phyloP scores from a whole-genome alignment of 2,113 vertebrate genomes.

The Oryzias melastigma region DNA sequence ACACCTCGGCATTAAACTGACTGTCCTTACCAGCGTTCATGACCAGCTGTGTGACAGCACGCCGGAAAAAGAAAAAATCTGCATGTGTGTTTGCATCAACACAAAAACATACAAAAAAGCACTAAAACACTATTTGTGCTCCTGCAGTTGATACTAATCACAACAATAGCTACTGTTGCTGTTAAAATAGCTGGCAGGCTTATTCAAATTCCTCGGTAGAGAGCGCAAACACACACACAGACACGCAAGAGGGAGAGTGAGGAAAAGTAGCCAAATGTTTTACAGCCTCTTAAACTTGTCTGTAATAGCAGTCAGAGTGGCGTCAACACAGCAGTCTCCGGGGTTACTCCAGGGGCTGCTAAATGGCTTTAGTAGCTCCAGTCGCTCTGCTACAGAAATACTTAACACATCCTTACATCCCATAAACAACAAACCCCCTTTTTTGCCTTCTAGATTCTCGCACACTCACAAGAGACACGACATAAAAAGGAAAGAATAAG shows the following conservation, averaged over 20 bases:
- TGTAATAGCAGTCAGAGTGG: conserved; percentile 76
- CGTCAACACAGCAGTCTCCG: conserved; percentile 72
- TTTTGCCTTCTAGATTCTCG: conserved; percentile 11
- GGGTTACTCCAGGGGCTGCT: conserved; percentile 68
- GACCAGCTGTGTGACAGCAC: conserved; percentile 33
- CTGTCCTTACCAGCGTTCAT: conserved; percentile 24
- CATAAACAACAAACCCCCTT: conserved; percentile 63
- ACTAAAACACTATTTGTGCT: conserved; percentile 42
- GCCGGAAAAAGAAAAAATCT: conserved; percentile 3
- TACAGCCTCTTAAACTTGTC: conserved; percentile 75
- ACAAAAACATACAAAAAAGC: conserved; percentile 13
- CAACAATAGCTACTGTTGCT: conserved; percentile 41
- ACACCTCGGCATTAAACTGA: conserved; percentile 33
- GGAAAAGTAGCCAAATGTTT: conserved; percentile 73
- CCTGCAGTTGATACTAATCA: conserved; percentile 39
- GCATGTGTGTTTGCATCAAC: background rate
- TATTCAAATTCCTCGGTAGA: conserved; percentile 46
- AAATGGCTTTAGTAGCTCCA: conserved; percentile 74
- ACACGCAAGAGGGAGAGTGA: conserved; percentile 8
- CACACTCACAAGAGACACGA: conserved; percentile 22
- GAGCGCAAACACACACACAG: conserved; percentile 12
- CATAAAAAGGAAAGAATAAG: conserved; percentile 5
- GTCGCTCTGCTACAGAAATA: conserved; percentile 68
- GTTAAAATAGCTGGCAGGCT: conserved; percentile 60
- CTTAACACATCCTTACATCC: conserved; percentile 72